A percentile compares a stretch with the other conserved stretches of the same genome.
Evolutionary conservation across 1,140 invertebrate species (phyloP).

Genomic region (Caenorhabditis elegans): DNA sequence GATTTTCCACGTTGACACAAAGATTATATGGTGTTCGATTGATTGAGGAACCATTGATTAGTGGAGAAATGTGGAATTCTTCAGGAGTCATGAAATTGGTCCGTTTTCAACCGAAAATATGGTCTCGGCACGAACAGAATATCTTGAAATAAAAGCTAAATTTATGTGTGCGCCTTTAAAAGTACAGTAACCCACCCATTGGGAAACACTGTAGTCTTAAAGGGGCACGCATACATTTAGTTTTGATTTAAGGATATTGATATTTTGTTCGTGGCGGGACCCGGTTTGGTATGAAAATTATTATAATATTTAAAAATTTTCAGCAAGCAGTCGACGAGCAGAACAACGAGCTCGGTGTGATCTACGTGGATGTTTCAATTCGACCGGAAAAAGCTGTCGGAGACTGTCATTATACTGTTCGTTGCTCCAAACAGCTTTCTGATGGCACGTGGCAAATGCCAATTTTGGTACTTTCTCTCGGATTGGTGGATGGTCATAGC

Average conservation of each 20-base stretch:
- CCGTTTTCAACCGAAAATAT: background rate
- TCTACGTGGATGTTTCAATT: constrained; percentile 96
- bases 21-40: constrained; percentile 55
- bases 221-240: too few relatives aligned
- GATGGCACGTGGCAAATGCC: constrained; percentile 76
- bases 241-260: too few relatives aligned
- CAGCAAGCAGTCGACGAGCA: constrained; percentile 54
- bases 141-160: too few relatives aligned
- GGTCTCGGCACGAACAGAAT: too few relatives aligned
- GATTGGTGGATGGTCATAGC: background rate
- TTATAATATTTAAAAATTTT: too few relatives aligned
- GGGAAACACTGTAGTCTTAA: too few relatives aligned
- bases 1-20: constrained; percentile 38
- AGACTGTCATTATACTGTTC: constrained; percentile 97
- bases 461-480: constrained; percentile 88
- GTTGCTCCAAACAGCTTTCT: constrained; percentile 80
- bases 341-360: constrained; percentile 76
- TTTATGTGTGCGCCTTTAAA: too few relatives aligned
- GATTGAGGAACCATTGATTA: constrained; percentile 33
- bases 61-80: constrained; percentile 57
- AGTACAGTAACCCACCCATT: too few relatives aligned
- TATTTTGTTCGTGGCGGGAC: too few relatives aligned
- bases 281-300: too few relatives aligned
- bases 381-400: constrained; percentile 85
- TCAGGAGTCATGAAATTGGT: constrained; percentile 62